Conservation (phyloP, 2,113 vertebrate species). For the Grus americana region DNA sequence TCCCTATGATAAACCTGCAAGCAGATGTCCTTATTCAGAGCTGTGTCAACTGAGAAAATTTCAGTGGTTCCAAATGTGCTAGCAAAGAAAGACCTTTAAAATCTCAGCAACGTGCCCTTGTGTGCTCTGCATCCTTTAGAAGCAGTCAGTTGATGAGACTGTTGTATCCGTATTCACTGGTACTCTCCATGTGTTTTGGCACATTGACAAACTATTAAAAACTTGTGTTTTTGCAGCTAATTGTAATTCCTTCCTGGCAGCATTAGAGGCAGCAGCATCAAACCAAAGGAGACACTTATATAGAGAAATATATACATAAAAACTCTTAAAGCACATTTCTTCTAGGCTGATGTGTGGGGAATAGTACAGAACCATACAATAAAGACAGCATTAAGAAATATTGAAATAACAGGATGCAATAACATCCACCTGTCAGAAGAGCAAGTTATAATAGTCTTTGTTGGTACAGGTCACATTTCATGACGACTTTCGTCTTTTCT, state of each 20-base stretch:
- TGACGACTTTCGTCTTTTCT: neutral
- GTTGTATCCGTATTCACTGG: neutral
- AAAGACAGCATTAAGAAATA: neutral
- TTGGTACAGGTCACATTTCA: neutral
- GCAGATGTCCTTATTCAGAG: neutral
- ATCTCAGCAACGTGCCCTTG: neutral
- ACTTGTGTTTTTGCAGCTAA: neutral
- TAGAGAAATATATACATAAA: neutral
- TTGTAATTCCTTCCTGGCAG: constrained; percentile 6
- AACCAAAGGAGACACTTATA: neutral
- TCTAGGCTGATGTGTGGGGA: neutral
- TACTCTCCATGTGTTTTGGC: neutral
- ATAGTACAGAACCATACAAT: neutral
- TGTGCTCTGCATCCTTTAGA: neutral
- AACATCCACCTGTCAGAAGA: neutral
- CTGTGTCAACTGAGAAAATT: neutral
- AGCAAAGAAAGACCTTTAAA: neutral
- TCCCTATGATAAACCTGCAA: neutral
- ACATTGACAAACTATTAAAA: neutral
- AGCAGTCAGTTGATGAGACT: neutral
- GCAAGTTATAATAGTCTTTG: neutral
- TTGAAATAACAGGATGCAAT: neutral
- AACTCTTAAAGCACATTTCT: neutral
- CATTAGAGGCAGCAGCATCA: neutral
- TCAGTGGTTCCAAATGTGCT: neutral